Conservation (phyloP, 2,888 invertebrate species). For the Stramonita haemastoma region DNA sequence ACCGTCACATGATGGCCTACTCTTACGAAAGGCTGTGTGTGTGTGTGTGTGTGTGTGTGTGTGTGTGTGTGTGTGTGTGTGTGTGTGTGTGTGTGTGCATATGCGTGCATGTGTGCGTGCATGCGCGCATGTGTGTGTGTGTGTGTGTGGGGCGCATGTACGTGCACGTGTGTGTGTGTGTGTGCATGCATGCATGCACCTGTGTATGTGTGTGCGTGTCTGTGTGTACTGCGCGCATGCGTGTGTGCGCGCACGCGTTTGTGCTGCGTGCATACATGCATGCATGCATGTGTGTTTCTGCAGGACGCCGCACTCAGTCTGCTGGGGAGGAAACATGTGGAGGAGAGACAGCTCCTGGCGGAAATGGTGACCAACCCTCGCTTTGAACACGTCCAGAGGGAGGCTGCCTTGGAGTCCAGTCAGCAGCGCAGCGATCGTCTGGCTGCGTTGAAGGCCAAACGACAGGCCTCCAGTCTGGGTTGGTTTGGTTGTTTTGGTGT, state of each 20-base stretch:
- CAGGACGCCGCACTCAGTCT: slow-evolving; percentile 58
- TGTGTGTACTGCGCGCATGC: no score
- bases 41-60: no score
- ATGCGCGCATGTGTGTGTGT: no score
- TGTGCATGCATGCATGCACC: no score
- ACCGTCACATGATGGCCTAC: no score
- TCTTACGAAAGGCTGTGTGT: no score
- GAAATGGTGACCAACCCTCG: slow-evolving; percentile 55
- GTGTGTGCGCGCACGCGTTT: no score
- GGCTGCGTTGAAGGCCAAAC: slow-evolving; percentile 51
- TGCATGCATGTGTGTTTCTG: background rate
- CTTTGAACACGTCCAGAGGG: slow-evolving; percentile 50
- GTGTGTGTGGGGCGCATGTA: no score
- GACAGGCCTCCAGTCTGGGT: slow-evolving; percentile 44
- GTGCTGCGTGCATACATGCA: no score
- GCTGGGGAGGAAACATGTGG: slow-evolving; percentile 62
- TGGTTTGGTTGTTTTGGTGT: background rate
- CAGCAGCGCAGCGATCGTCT: slow-evolving; percentile 63
- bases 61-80: background rate
- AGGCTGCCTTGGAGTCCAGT: slow-evolving; percentile 56
- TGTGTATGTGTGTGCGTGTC: no score
- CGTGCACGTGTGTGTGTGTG: no score
- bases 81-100: background rate
- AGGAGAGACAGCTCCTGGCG: slow-evolving; percentile 60
- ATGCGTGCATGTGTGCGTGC: no score